Base-by-base conservation (phyloP, 2,113 vertebrate species). In the Osmerus mordax region DNA sequence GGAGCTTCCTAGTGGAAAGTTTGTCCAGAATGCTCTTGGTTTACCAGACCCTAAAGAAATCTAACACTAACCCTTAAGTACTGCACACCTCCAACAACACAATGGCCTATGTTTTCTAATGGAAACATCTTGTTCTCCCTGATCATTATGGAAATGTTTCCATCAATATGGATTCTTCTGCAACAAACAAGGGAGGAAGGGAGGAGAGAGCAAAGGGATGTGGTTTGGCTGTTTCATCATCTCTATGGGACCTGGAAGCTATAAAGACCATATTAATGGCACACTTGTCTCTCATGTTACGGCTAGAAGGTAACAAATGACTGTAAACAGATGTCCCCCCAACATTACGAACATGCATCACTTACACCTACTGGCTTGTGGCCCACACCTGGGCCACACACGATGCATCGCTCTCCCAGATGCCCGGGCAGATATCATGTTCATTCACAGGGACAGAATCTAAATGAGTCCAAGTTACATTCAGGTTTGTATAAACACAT, bases 231-330 rank as follows among this genome's bases (percentile, higher is more conserved):
- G 58, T 82, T 84, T 75, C 74, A 80, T 79, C 76, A 82, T 77
- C 75, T 69, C 59, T 69, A 74, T 65, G 81, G 83, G 77, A 79
- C 81, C 67, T 81, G 52, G 71, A 70, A 25, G 71, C 64, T 67
- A 59, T 67, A 73, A 67, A 59, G 47, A 28, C 18, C 58, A 76
- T 82, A 71, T 81, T 78, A 84, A 83, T 81, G 79, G 81, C 69
- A 60, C 41, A 8, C 52, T 70, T 71, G 51, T 78, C 76, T 75
- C 69, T 78, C 73, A 71, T 75, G 54, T 79, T 82, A 79, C 21
- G 2, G 65, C 80, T 87, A 0, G 12, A 73, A 79, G 66, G 63
- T 82, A 75, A 87, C 82, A 82, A 81, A 82, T 82, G 61, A 84
- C 62, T 54, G 58, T 71, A 82, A 70, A 69, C 79, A 64, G 12